phyloP scores from a whole-genome alignment of 2,888 invertebrate genomes.

The Neelides folsomi region DNA sequence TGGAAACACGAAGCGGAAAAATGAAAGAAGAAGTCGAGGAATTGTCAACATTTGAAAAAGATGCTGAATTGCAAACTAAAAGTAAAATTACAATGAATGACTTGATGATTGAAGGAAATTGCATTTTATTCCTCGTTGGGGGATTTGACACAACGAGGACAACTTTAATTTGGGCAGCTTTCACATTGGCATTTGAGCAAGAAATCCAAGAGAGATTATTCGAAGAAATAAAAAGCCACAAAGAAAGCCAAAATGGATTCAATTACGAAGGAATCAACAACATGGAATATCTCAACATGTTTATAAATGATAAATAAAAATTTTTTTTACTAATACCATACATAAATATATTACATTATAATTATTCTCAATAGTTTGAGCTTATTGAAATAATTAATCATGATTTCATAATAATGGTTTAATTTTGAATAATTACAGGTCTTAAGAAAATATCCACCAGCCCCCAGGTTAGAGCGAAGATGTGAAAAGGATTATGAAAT shows the following conservation, averaged over 20 bases:
- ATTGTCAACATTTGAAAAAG: constrained; percentile 8
- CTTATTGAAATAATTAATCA: too few relatives aligned
- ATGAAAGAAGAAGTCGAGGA: background rate
- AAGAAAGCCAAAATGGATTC: background rate
- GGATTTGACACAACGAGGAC: constrained; percentile 16
- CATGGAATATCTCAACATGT: constrained; percentile 9
- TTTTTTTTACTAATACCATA: too few relatives aligned
- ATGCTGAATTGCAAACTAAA: constrained; percentile 3
- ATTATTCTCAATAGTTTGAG: too few relatives aligned
- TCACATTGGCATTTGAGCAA: constrained; percentile 16
- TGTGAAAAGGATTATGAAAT: too few relatives aligned
- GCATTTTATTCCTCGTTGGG: constrained; percentile 7
- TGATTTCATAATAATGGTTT: too few relatives aligned
- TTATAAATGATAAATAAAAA: constrained; percentile 7
- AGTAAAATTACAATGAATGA: constrained; percentile 4
- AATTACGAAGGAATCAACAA: constrained; percentile 7
- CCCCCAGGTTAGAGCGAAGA: too few relatives aligned
- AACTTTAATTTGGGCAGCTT: constrained; percentile 7
- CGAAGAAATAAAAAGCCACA: background rate
- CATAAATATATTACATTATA: too few relatives aligned
- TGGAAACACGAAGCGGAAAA: constrained; percentile 6
- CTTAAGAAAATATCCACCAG: too few relatives aligned
- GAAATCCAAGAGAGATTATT: constrained; percentile 17
- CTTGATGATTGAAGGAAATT: constrained; percentile 7
- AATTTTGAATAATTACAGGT: too few relatives aligned